phyloP scores from a whole-genome alignment of 2,797 vertebrate genomes.

The Macropus fuliginosus region DNA sequence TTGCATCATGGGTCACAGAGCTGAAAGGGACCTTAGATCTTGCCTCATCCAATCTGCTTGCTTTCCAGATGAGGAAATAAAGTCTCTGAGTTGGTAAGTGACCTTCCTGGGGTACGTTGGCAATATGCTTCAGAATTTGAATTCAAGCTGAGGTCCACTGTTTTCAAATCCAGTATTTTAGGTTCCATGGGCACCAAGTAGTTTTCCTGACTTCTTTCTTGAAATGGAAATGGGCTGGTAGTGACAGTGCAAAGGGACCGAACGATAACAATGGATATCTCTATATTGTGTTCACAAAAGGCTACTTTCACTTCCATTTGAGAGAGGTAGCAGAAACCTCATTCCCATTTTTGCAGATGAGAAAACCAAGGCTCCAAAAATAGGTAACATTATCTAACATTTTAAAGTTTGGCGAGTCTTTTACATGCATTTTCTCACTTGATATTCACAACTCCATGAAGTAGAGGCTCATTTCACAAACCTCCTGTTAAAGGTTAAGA shows the following conservation, averaged over 20 bases:
- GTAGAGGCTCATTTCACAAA: not conserved
- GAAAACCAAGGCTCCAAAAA: not conserved
- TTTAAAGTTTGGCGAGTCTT: not conserved
- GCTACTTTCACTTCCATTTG: not conserved
- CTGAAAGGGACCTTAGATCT: not conserved
- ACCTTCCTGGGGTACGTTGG: not conserved
- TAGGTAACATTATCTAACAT: not conserved
- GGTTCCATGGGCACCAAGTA: not conserved
- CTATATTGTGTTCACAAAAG: not conserved
- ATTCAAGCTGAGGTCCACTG: not conserved
- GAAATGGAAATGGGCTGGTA: not conserved
- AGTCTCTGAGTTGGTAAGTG: not conserved
- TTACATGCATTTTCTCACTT: not conserved
- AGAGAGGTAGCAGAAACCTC: not conserved
- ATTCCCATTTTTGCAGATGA: not conserved
- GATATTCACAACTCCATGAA: not conserved
- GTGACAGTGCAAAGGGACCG: not conserved
- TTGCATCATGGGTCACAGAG: not conserved
- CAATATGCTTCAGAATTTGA: not conserved
- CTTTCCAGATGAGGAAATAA: not conserved
- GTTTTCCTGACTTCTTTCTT: not conserved
- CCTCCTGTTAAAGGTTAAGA: not conserved
- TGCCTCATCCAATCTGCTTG: not conserved
- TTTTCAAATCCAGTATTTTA: not conserved
- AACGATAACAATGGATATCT: not conserved